phyloP scores from a whole-genome alignment of 2,797 vertebrate genomes.

The Xenops minutus region DNA sequence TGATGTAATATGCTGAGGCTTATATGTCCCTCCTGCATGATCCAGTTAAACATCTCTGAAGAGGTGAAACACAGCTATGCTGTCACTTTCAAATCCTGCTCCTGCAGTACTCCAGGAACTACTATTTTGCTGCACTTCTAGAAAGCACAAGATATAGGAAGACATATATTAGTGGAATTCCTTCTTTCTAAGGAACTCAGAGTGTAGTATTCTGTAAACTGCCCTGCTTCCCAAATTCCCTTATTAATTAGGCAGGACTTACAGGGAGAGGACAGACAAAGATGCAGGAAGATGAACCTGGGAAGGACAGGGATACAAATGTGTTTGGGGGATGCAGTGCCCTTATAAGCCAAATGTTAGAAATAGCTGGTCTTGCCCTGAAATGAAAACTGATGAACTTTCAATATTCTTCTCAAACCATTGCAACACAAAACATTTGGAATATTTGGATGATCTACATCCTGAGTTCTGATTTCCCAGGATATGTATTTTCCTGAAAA shows the following conservation, averaged over 20 bases:
- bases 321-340: not conserved
- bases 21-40: fast-evolving
- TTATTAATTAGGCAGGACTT: not conserved
- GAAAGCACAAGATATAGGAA: not conserved
- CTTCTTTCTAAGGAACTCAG: not conserved
- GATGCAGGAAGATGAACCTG: not conserved
- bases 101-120: not conserved
- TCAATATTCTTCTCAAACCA: not conserved
- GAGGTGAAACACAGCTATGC: not conserved
- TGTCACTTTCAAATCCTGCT: not conserved
- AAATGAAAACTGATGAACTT: not conserved
- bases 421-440: not conserved
- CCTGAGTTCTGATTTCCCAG: not conserved
- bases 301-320: not conserved
- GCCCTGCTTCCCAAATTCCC: not conserved
- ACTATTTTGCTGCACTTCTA: not conserved
- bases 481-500: not conserved
- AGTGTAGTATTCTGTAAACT: not conserved
- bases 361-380: not conserved
- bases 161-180: not conserved
- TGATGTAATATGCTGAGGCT: not conserved
- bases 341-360: not conserved
- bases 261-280: not conserved
- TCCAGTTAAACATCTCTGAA: not conserved
- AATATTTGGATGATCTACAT: not conserved